Percentiles rank a stretch among this genome's conserved stretches.
phyloP scores from a whole-genome alignment of 1,140 invertebrate species.

The Globodera rostochiensis region DNA sequence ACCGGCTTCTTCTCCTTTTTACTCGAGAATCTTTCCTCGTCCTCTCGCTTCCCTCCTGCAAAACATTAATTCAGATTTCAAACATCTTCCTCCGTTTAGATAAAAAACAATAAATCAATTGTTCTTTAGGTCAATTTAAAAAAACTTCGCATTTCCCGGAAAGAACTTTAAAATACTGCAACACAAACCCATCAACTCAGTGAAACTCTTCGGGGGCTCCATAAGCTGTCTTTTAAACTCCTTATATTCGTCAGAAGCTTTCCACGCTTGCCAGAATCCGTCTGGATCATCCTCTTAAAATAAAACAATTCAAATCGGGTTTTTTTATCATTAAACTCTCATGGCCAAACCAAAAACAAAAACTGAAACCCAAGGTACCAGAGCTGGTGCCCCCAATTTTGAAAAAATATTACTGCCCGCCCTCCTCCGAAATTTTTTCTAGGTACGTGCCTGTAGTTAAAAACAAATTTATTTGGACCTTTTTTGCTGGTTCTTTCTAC shows the following conservation, averaged over 20 bases:
- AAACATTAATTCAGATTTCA: too few species aligned
- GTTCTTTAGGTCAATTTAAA: not conserved
- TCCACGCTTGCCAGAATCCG: not conserved
- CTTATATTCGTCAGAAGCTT: not conserved
- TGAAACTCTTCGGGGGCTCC: not conserved
- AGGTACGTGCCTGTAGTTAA: too few species aligned
- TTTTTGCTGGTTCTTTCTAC: not conserved
- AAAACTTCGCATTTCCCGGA: too few species aligned
- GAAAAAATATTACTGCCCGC: too few species aligned
- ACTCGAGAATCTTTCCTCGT: not conserved
- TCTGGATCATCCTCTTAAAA: not conserved
- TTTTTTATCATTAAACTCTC: too few species aligned
- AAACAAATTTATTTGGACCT: not conserved
- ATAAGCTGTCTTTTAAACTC: not conserved
- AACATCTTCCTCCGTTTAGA: not conserved
- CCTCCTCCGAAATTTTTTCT: too few species aligned
- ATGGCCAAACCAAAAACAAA: too few species aligned
- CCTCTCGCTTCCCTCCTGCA: slow-evolving; percentile 16
- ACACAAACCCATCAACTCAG: not conserved
- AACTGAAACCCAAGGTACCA: too few species aligned
- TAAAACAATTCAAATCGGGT: too few species aligned
- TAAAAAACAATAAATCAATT: not conserved
- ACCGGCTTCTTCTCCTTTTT: not conserved
- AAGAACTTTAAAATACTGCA: too few species aligned
- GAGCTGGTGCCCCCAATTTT: too few species aligned